These are phyloP conservation scores for Toxotes chatareus DNA, from an alignment of 2,113 vertebrate species.

Conservation along the genomic window DNA sequence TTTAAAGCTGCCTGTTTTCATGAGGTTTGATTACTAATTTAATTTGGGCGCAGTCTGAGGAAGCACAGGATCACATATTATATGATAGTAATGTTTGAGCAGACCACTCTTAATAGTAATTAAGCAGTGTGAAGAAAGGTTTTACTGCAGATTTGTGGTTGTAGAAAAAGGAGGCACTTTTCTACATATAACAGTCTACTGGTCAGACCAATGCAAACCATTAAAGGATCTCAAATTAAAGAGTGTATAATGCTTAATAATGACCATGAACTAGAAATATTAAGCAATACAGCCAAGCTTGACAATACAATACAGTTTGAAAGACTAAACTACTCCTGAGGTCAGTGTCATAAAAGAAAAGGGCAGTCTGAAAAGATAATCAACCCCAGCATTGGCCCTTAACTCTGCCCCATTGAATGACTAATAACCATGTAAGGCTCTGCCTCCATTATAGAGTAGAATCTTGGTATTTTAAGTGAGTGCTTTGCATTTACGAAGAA, in stretches of 20 bases:
- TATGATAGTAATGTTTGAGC: background rate
- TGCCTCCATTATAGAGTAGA: slow-evolving; percentile 11
- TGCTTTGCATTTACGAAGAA: slow-evolving; percentile 19
- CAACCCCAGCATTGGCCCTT: slow-evolving; percentile 8
- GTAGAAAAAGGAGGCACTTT: background rate
- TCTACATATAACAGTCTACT: background rate
- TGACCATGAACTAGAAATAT: slow-evolving; percentile 4
- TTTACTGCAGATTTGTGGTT: too few relatives aligned
- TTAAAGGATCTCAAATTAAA: slow-evolving; percentile 11
- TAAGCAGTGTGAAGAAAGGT: background rate
- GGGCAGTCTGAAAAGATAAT: slow-evolving; percentile 30
- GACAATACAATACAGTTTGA: background rate
- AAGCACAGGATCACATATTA: background rate
- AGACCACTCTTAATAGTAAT: slow-evolving; percentile 7
- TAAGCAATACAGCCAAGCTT: slow-evolving; percentile 14
- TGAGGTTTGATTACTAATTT: slow-evolving; percentile 13
- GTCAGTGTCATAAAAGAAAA: slow-evolving; percentile 15
- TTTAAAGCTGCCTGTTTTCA: slow-evolving; percentile 14
- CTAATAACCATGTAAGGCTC: slow-evolving; percentile 45
- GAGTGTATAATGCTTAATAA: background rate
- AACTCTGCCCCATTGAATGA: slow-evolving; percentile 30
- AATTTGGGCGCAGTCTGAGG: slow-evolving; percentile 6
- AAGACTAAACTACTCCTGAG: slow-evolving; percentile 25
- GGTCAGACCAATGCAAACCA: background rate
- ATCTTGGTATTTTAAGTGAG: slow-evolving; percentile 5